Conservation (phyloP, 2,113 vertebrate species). For the Sturnus vulgaris region DNA sequence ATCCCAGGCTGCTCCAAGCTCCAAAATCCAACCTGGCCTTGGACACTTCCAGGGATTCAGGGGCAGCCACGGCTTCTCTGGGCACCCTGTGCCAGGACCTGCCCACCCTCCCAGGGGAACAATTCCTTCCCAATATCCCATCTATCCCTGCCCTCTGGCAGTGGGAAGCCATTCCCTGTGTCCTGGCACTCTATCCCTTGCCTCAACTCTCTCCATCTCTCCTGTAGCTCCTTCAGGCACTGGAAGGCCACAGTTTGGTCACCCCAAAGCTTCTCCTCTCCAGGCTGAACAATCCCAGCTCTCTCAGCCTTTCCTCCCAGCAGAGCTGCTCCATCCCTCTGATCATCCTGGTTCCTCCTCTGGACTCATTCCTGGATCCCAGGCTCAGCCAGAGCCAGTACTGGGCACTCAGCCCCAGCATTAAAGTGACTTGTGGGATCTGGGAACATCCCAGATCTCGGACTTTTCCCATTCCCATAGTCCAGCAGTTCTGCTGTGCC, state of each 20-base stretch:
- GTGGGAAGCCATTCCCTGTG: neutral
- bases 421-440: fast-evolving
- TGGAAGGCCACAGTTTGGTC: fast-evolving
- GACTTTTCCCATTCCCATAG: neutral
- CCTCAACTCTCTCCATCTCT: fast-evolving
- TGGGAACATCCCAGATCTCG: neutral
- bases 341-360: neutral
- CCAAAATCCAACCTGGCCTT: neutral
- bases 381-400: neutral
- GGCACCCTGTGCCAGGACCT: neutral
- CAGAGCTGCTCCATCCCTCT: neutral
- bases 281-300: neutral
- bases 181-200: fast-evolving
- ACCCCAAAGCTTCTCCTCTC: neutral
- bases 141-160: neutral
- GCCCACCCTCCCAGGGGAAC: neutral
- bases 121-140: neutral
- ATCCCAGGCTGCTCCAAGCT: neutral
- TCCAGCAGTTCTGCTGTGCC: neutral
- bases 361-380: fast-evolving
- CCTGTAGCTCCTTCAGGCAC: fast-evolving
- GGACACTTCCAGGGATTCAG: neutral
- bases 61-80: neutral
- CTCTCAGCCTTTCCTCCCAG: neutral
- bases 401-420: neutral